Base-by-base conservation (phyloP, 2,113 vertebrate species). In the Herpailurus yagouaroundi region DNA sequence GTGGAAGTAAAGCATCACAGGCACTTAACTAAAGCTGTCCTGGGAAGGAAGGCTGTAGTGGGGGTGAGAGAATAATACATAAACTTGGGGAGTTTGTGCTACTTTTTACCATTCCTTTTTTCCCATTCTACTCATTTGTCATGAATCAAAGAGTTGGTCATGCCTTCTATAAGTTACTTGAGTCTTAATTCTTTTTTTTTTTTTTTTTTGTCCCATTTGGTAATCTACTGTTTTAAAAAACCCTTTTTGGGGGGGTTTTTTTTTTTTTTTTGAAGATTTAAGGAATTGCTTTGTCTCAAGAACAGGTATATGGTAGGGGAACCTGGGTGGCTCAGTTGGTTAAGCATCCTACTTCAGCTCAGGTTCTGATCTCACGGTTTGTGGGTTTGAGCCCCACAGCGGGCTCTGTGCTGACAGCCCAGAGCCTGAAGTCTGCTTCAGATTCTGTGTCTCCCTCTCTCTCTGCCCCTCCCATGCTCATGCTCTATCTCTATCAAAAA, bases 1-100 rank as follows among this genome's bases (percentile, higher is more conserved):
- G 98, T 1, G 36, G 93, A 84, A 81, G 98, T 23, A 60, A 10
- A n/a, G 93, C 55, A 97, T 98, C 77, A 98, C 4, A 90, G 76
- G 66, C 89, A 95, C 84, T 97, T 97, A 97, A 95, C 96, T 96
- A 95, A 97, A 97, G 45, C 77, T 96, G 80, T 96, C 97, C 85
- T 94, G 41, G 64, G 57, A 92, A 94, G 41, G 66, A 25, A 92
- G 57, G 36, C 36, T 79, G 15, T 63, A 79, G 45, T 60, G 25
- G 79, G 33, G 68, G 48, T 60, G 57, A 63, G 12, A n/a, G 29
- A 80, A 77, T 83, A 96, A 79, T 79, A 79, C 76, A 31, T 45
- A 45, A 9, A 73, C 5, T 74, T 38, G 10, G 45, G 19, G n/a
- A 85, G 25, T 10, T 74, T 52, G 21, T 89, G 69, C n/a, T 92